phyloP scores from a whole-genome alignment of 2,888 invertebrate genomes.

The Netelia melanura region DNA sequence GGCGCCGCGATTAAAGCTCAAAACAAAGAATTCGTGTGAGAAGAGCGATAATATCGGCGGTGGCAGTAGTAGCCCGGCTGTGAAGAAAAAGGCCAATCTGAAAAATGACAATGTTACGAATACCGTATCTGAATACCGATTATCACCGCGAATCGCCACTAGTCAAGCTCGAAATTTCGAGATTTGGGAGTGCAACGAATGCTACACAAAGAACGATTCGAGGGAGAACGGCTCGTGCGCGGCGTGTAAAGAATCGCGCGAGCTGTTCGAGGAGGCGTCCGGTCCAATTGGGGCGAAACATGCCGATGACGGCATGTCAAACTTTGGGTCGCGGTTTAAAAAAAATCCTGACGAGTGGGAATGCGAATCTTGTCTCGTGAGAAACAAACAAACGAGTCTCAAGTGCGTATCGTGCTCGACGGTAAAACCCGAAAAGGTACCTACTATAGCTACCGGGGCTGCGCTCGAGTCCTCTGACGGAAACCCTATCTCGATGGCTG shows the following conservation, averaged over 20 bases:
- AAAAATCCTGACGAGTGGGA: slow-evolving; percentile 85
- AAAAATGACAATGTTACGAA: slow-evolving; percentile 68
- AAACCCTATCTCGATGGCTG: neutral
- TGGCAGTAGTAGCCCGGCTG: neutral
- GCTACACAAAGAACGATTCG: slow-evolving; percentile 81
- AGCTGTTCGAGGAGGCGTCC: neutral
- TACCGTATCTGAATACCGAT: neutral
- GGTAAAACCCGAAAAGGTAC: slow-evolving; percentile 83
- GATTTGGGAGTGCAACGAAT: slow-evolving; percentile 83
- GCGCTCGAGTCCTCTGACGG: slow-evolving; percentile 16
- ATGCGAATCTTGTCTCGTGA: slow-evolving; percentile 87
- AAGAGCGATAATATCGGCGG: neutral
- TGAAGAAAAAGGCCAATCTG: slow-evolving; percentile 76
- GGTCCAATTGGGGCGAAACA: slow-evolving; percentile 9
- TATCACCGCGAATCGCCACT: neutral
- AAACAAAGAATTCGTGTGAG: slow-evolving; percentile 68
- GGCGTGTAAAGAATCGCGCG: slow-evolving; percentile 79
- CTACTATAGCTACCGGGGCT: slow-evolving; percentile 8
- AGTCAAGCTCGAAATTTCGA: neutral
- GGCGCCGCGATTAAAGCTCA: slow-evolving; percentile 78
- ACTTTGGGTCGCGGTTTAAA: slow-evolving; percentile 76
- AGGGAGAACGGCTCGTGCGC: slow-evolving; percentile 76
- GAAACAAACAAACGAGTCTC: slow-evolving; percentile 84
- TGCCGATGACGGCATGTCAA: slow-evolving; percentile 20
- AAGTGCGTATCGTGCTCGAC: slow-evolving; percentile 87